Conservation (phyloP, 2,888 invertebrate species). For the Coecobrya sp. region DNA sequence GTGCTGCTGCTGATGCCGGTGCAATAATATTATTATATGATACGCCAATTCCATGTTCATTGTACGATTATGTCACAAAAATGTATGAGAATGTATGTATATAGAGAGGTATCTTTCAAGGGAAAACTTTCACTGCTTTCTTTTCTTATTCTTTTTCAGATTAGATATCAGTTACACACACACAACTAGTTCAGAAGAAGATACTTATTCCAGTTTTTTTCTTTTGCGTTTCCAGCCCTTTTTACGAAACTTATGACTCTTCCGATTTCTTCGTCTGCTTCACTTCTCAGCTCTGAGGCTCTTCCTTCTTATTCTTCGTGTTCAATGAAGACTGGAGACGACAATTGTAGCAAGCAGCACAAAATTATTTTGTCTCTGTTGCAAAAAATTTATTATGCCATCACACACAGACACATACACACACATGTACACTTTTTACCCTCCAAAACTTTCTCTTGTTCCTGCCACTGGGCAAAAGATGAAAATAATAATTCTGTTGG, state of each 20-base stretch:
- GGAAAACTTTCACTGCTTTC: constrained; percentile 24
- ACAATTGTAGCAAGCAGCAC: too few relatives aligned
- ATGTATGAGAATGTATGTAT: neutral
- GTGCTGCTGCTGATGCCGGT: neutral
- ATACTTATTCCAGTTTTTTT: neutral
- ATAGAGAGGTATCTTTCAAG: too few relatives aligned
- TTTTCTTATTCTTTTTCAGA: constrained; percentile 36
- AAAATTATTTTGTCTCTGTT: too few relatives aligned
- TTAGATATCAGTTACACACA: constrained; percentile 46
- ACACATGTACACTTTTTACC: neutral
- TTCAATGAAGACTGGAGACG: too few relatives aligned
- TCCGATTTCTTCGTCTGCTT: too few relatives aligned
- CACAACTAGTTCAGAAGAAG: constrained; percentile 9
- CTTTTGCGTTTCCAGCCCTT: constrained; percentile 4
- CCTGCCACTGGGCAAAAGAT: too few relatives aligned
- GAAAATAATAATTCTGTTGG: too few relatives aligned
- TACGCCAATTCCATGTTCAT: constrained; percentile 52
- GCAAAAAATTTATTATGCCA: too few relatives aligned
- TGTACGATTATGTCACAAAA: constrained; percentile 27
- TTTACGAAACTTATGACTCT: constrained; percentile 46
- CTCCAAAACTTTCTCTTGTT: neutral
- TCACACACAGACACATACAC: neutral
- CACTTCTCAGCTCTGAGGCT: too few relatives aligned
- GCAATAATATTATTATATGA: constrained; percentile 48
- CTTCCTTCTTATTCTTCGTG: too few relatives aligned